phyloP scores from a whole-genome alignment of 2,797 vertebrate species.

The Cyclura pinguis region DNA sequence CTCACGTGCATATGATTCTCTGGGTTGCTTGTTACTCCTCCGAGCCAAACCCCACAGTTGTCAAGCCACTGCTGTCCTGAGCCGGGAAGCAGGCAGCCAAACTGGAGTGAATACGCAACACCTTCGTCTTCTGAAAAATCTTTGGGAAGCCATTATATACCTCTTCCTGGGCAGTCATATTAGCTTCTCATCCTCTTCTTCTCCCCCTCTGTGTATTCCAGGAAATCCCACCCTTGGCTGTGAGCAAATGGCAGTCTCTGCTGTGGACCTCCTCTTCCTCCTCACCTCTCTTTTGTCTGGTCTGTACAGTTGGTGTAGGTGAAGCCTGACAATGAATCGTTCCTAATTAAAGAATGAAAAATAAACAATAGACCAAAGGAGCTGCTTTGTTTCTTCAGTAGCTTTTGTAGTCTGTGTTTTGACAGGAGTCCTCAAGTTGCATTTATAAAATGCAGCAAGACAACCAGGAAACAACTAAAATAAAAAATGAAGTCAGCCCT shows the following conservation, averaged over 20 bases:
- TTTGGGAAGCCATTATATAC: too few species aligned
- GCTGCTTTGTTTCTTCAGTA: neutral
- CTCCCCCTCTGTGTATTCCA: conserved; percentile 47
- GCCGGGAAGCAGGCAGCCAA: neutral
- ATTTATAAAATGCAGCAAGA: neutral
- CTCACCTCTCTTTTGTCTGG: conserved; percentile 22
- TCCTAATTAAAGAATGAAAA: conserved; percentile 71
- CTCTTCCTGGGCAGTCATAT: neutral
- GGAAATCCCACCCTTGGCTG: conserved; percentile 34
- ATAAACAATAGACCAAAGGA: conserved; percentile 36
- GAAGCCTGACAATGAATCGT: conserved; percentile 15
- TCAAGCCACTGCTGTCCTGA: neutral
- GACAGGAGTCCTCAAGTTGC: neutral
- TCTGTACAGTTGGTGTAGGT: conserved; percentile 48
- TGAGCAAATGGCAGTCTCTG: conserved; percentile 7
- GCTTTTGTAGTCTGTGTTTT: neutral
- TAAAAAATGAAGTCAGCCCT: too few species aligned
- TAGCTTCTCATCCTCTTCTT: too few species aligned
- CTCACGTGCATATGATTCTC: too few species aligned
- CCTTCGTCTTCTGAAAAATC: neutral
- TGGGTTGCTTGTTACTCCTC: neutral
- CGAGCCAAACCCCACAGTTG: neutral
- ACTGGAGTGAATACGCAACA: neutral
- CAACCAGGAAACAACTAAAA: too few species aligned
- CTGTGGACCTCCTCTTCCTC: neutral